These are phyloP conservation scores for Cyclopterus lumpus DNA, from an alignment of 2,797 vertebrate genomes.

Conservation along the genomic window DNA sequence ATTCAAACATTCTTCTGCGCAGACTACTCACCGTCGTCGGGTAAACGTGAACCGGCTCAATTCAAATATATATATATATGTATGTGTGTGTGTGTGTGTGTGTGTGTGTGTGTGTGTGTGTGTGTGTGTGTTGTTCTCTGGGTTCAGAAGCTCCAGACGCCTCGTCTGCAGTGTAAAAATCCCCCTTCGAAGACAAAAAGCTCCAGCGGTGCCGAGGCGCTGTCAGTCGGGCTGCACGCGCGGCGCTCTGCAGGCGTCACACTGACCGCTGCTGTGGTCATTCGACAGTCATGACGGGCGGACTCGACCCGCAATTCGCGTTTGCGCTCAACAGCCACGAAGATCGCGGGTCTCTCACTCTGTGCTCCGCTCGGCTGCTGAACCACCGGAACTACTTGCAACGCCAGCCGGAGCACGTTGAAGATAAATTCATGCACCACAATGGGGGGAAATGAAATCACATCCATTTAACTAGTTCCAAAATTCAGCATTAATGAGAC, in stretches of 20 bases:
- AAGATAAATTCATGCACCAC: conserved; percentile 80
- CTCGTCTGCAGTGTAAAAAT: conserved; percentile 66
- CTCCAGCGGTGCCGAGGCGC: conserved; percentile 53
- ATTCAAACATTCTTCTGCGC: conserved; percentile 23
- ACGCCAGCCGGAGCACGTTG: conserved; percentile 80
- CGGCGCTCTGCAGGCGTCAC: conserved; percentile 50
- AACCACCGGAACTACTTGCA: conserved; percentile 86
- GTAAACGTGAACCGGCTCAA: conserved; percentile 58
- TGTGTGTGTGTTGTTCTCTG: conserved; percentile 25
- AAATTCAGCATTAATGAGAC: conserved; percentile 45
- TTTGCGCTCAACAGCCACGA: conserved; percentile 64
- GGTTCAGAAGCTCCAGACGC: conserved; percentile 66
- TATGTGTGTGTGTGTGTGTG: not conserved
- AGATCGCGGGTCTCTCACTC: conserved; percentile 64
- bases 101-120: not conserved
- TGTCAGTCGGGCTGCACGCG: conserved; percentile 40
- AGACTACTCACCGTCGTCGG: conserved; percentile 72
- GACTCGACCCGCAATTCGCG: conserved; percentile 59
- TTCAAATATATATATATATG: no score
- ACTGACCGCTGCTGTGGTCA: conserved; percentile 69
- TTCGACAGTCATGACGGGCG: conserved; percentile 56
- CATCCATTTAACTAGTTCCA: conserved; percentile 75
- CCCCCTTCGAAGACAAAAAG: conserved; percentile 76
- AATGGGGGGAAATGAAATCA: conserved; percentile 66
- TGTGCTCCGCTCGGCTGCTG: conserved; percentile 65